Conservation (phyloP, 2,113 vertebrate genomes). For the Nyctibius bracteatus region DNA sequence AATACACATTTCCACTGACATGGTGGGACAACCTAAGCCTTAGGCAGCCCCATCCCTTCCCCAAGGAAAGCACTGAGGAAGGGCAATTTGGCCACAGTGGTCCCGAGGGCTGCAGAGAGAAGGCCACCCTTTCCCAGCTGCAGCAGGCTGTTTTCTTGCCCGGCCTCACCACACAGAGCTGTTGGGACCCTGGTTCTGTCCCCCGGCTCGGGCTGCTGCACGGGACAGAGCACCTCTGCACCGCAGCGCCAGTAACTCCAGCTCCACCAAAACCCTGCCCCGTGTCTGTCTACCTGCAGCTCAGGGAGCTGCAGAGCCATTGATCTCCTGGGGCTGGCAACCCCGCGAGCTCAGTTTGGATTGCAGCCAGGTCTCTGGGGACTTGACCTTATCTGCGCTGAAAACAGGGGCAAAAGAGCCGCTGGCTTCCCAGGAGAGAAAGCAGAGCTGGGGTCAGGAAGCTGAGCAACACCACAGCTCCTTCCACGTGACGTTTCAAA, state of each 20-base stretch:
- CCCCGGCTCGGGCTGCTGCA: accelerated
- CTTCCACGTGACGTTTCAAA: accelerated
- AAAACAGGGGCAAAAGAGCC: neutral
- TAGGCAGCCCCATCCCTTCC: neutral
- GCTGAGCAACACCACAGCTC: accelerated
- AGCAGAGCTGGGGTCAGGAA: neutral
- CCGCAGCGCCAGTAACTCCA: neutral
- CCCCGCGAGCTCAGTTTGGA: neutral
- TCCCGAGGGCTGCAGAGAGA: neutral
- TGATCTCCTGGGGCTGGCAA: neutral
- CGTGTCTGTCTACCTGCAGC: accelerated
- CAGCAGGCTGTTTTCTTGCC: neutral
- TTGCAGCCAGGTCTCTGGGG: neutral
- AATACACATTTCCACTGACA: neutral
- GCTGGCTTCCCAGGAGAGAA: neutral
- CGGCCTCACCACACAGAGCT: neutral
- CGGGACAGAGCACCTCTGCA: neutral
- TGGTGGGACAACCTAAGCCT: neutral
- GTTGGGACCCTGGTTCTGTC: accelerated
- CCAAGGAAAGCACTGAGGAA: neutral
- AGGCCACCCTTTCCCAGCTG: neutral
- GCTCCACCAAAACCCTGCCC: neutral
- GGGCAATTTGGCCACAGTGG: neutral
- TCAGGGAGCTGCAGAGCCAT: no score
- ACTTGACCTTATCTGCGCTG: neutral